phyloP scores from a whole-genome alignment of 64 coral and sea anemone species.

The Catalaphyllia jardinei region DNA sequence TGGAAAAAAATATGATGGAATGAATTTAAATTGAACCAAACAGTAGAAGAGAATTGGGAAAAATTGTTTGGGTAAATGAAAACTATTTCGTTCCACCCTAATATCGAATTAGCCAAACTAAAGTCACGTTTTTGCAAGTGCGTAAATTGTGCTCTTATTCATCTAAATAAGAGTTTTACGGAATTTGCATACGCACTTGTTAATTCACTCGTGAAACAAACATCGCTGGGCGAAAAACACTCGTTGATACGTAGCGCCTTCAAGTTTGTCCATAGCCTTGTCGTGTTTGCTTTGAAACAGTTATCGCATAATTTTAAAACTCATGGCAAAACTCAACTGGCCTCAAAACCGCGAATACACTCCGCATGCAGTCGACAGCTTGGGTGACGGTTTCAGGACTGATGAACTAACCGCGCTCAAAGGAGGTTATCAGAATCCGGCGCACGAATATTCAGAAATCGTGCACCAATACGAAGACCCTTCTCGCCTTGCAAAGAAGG shows the following conservation, averaged over 20 bases:
- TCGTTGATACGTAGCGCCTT: not conserved
- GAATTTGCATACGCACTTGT: conserved; percentile 4
- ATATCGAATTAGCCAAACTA: not conserved
- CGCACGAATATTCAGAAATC: conserved; percentile 4
- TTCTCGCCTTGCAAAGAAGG: not conserved
- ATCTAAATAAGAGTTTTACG: not conserved
- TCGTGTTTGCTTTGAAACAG: not conserved
- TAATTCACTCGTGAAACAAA: conserved; percentile 12
- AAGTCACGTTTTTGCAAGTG: not conserved
- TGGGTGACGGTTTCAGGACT: not conserved
- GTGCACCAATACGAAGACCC: conserved; percentile 18
- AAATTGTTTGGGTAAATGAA: too few species aligned
- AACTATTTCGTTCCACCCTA: too few species aligned
- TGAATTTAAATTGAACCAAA: too few species aligned
- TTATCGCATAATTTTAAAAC: not conserved
- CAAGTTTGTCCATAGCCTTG: not conserved
- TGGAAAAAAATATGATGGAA: too few species aligned
- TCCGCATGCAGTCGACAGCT: conserved; percentile 22
- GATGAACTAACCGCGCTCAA: not conserved
- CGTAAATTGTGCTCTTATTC: not conserved
- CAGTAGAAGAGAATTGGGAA: too few species aligned
- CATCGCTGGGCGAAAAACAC: not conserved
- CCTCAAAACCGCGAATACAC: not conserved
- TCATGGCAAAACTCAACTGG: conserved; percentile 5
- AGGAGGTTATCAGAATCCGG: not conserved